Evolutionary conservation across 2,797 vertebrate species (phyloP), one percentile per base, ranked within the genome.

Genomic region (Leptatherina wallacei): DNA sequence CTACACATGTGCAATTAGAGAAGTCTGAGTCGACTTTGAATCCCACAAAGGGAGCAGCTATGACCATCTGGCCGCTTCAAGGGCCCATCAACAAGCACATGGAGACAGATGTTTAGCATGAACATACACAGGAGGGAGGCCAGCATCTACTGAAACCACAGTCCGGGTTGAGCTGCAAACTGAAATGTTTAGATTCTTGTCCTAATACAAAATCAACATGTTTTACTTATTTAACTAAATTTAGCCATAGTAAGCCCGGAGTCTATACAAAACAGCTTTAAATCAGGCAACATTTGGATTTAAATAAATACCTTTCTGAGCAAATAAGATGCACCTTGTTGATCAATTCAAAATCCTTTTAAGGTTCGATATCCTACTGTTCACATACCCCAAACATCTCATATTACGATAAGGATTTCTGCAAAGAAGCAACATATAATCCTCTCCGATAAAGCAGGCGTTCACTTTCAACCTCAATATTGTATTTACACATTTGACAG

Each of bases 11-110:
- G 80, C 79, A 83, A 81, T 71, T 69, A 57, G 66, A 84, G 78
- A 78, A 63, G 69, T 6, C 72, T 24, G 73, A 83, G 84, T 68
- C 60, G 38, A 51, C 73, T 68, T 29, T 79, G 78, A 67, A 65
- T 38, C 71, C 77, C 85, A 18, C 70, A 77, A 83, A 73, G 69
- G 76, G 71, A 82, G 67, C 82, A 75, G 80, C 84, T 71, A 57
- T 12, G n/a, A 81, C 85, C 90, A 91, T 89, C 90, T 91, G 92
- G 88, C 78, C 85, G 75, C 85, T 89, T 86, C 87, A 88, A 85
- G 79, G 61, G 29, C 61, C 71, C 86, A 49, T 86, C 80, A 71
- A 24, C 80, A 73, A 60, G 70, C 90, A 80, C 80, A 78, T 69
- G 72, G 76, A 85, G 81, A 73, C 88, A 89, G 84, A 88, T 89